These are phyloP conservation scores for Hylyphantes graminicola DNA, from an alignment of 1,140 invertebrate genomes.

Conservation along the genomic window DNA sequence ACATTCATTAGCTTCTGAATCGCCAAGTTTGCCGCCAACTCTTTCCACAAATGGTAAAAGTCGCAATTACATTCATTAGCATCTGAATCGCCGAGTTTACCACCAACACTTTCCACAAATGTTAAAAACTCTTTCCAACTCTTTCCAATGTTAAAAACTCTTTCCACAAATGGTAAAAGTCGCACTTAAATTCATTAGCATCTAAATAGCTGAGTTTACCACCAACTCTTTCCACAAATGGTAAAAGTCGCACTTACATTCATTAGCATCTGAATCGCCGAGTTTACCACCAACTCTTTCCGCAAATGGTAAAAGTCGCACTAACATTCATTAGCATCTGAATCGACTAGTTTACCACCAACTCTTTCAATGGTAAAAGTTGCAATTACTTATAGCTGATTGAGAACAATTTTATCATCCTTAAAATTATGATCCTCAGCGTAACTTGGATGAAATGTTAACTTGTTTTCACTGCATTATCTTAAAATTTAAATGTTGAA, in stretches of 20 bases:
- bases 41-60: slow-evolving; percentile 61
- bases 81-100: slow-evolving; percentile 59
- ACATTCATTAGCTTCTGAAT: slow-evolving; percentile 57
- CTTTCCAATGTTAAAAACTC: too few relatives aligned
- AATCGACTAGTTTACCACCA: slow-evolving; percentile 57
- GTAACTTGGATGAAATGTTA: too few relatives aligned
- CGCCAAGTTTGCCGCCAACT: slow-evolving; percentile 55
- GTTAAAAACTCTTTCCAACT: too few relatives aligned
- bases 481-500: too few relatives aligned
- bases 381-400: too few relatives aligned
- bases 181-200: slow-evolving; percentile 36
- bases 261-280: slow-evolving; percentile 54
- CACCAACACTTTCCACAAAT: slow-evolving; percentile 60
- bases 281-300: slow-evolving; percentile 57
- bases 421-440: too few relatives aligned
- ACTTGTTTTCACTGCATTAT: too few relatives aligned
- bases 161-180: slow-evolving; percentile 61
- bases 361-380: slow-evolving; percentile 60
- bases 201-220: slow-evolving; percentile 59
- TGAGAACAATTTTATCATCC: too few relatives aligned
- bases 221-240: slow-evolving; percentile 61
- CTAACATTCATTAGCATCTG: slow-evolving; percentile 54
- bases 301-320: slow-evolving; percentile 59
- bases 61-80: slow-evolving; percentile 32
- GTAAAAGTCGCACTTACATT: slow-evolving; percentile 36